Conservation (phyloP, 2,888 invertebrate species). For the Tricholauxania praeusta region DNA sequence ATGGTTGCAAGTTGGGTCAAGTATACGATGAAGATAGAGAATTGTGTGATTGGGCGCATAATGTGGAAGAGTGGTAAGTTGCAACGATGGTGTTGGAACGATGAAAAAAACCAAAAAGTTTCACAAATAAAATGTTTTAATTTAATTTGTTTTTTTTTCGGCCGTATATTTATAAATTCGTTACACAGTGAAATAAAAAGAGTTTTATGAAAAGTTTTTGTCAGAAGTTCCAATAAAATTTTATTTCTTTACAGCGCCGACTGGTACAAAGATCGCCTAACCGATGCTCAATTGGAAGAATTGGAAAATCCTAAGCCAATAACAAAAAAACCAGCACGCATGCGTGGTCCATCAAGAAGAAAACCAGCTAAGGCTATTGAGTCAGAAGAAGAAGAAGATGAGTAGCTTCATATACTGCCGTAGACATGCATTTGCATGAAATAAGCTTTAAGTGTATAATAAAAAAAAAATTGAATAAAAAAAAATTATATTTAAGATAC, state of each 20-base stretch:
- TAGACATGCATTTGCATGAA: neutral
- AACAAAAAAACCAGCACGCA: constrained; percentile 69
- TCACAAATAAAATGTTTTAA: too few relatives aligned
- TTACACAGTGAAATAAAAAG: neutral
- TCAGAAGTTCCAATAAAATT: too few relatives aligned
- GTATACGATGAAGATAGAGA: constrained; percentile 86
- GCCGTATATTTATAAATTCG: constrained; percentile 16
- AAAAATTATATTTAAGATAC: neutral
- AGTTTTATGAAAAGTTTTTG: too few relatives aligned
- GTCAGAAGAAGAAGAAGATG: constrained; percentile 17
- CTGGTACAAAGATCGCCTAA: constrained; percentile 89
- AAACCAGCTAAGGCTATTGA: constrained; percentile 56
- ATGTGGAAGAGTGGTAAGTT: constrained; percentile 88
- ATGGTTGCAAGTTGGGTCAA: constrained; percentile 89
- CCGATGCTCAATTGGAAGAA: constrained; percentile 82
- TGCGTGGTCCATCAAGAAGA: constrained; percentile 65
- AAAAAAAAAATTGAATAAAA: neutral
- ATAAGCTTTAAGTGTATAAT: constrained; percentile 5
- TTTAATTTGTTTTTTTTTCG: constrained; percentile 28
- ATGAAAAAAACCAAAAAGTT: too few relatives aligned
- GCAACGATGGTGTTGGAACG: too few relatives aligned
- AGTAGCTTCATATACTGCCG: neutral
- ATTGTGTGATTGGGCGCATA: constrained; percentile 87
- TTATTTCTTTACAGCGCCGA: constrained; percentile 76
- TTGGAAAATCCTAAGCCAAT: constrained; percentile 82